These are phyloP conservation scores for Mnemiopsis leidyi DNA, from an alignment of 37 sponge, comb jelly and placozoan genomes.

Conservation along the genomic window DNA sequence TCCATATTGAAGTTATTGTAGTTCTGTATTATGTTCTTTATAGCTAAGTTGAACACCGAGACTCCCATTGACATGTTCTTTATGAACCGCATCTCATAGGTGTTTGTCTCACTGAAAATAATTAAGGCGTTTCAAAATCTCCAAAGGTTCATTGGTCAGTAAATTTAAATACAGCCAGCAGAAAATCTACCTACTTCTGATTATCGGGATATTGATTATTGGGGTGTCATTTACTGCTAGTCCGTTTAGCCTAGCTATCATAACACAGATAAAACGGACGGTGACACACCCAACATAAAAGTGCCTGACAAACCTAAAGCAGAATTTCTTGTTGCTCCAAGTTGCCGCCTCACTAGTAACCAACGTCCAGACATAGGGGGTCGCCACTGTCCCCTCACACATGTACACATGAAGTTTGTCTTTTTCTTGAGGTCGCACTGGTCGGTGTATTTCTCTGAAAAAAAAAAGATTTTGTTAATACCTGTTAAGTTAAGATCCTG, in stretches of 20 bases:
- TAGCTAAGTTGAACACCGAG: neutral
- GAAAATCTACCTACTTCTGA: too few species aligned
- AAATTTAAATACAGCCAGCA: too few species aligned
- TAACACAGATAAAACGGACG: too few species aligned
- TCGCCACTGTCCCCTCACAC: neutral
- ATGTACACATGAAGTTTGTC: neutral
- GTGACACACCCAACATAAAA: too few species aligned
- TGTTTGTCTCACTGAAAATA: neutral
- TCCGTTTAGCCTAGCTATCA: too few species aligned
- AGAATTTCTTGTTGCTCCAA: neutral
- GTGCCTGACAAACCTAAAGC: slow-evolving; percentile 7
- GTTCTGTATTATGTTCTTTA: neutral
- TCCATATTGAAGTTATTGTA: neutral
- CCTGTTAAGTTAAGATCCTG: neutral
- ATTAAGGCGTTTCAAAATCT: too few species aligned
- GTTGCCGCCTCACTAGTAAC: neutral
- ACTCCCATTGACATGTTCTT: neutral
- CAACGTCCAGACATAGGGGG: neutral
- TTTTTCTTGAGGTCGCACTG: neutral
- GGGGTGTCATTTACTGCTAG: too few species aligned
- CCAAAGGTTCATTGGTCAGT: too few species aligned
- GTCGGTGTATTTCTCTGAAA: neutral
- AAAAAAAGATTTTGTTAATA: neutral
- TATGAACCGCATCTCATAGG: neutral
- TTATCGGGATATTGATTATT: too few species aligned